phyloP scores from a whole-genome alignment of 2,888 invertebrate species.

The Neocrepidodera transversa region DNA sequence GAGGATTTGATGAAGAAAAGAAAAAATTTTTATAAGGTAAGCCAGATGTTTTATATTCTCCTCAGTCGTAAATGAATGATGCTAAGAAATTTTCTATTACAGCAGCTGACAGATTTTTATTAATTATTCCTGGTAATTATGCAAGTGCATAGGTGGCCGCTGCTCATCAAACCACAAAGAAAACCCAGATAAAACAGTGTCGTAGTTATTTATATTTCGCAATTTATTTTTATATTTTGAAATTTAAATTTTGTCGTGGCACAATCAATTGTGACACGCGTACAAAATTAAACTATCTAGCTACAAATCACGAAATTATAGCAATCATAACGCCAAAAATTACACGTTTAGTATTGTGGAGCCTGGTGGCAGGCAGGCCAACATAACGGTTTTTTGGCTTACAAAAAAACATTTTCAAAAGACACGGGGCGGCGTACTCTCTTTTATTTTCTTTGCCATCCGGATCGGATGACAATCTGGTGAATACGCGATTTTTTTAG shows the following conservation, averaged over 20 bases:
- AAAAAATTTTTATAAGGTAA: slow-evolving; percentile 20
- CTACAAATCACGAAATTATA: slow-evolving; percentile 57
- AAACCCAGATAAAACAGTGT: slow-evolving; percentile 1
- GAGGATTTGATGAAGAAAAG: slow-evolving; percentile 2
- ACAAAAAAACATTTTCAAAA: slow-evolving; percentile 54
- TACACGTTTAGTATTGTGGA: slow-evolving; percentile 52
- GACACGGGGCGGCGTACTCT: slow-evolving; percentile 51
- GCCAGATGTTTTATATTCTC: slow-evolving; percentile 33
- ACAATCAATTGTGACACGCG: slow-evolving; percentile 58
- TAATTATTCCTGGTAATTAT: slow-evolving; percentile 43
- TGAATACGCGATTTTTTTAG: slow-evolving; percentile 57
- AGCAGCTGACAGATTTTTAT: slow-evolving; percentile 43
- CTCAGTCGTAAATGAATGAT: slow-evolving; percentile 30
- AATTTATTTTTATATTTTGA: no score
- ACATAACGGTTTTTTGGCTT: slow-evolving; percentile 56
- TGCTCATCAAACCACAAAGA: slow-evolving; percentile 24
- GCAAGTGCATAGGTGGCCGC: slow-evolving; percentile 40
- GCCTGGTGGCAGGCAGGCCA: slow-evolving; percentile 44
- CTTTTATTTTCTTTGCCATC: slow-evolving; percentile 47
- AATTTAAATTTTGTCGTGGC: no score
- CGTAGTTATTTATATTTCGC: no score
- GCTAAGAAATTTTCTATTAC: slow-evolving; percentile 41
- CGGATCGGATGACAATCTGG: slow-evolving; percentile 57
- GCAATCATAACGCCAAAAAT: slow-evolving; percentile 54
- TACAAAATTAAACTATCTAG: slow-evolving; percentile 58